These are phyloP conservation scores for Brevimyrus niger DNA, from an alignment of 2,113 vertebrate genomes.

Conservation along the genomic window DNA sequence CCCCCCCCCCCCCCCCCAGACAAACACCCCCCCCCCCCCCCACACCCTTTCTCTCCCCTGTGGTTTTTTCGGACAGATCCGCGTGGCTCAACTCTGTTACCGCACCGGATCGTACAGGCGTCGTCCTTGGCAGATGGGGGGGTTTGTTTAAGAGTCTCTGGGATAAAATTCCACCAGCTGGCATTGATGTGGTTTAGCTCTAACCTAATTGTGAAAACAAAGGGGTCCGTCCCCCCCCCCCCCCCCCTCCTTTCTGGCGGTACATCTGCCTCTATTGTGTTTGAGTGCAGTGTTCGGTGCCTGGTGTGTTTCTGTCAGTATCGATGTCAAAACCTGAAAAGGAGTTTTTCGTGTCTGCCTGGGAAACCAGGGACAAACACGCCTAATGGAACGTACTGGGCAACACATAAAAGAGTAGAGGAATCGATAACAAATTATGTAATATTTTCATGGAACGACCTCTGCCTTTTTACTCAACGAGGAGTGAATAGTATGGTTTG, in stretches of 20 bases:
- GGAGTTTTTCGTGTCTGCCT: not conserved
- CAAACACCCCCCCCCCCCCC: not conserved
- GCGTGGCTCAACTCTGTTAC: not conserved
- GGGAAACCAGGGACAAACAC: not conserved
- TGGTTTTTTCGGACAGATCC: not conserved
- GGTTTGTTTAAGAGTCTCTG: constrained; percentile 12
- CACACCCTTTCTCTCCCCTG: not conserved
- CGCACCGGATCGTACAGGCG: not conserved
- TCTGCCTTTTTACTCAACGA: not conserved
- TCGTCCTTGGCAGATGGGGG: constrained; percentile 8
- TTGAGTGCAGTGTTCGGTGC: not conserved
- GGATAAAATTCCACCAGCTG: constrained; percentile 10
- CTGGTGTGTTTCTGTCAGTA: not conserved
- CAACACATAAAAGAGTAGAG: not conserved
- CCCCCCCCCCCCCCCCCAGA: not conserved
- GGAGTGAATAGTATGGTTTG: not conserved
- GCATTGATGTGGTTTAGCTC: constrained; percentile 12
- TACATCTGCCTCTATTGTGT: not conserved
- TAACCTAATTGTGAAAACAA: constrained; percentile 19
- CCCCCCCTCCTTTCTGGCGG: not conserved
- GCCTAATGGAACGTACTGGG: not conserved
- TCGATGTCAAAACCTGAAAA: not conserved
- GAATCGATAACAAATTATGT: not conserved
- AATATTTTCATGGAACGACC: not conserved
- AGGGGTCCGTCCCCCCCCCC: not conserved